Base-by-base conservation (phyloP, 1,140 invertebrate species). In the Formica exsecta region DNA sequence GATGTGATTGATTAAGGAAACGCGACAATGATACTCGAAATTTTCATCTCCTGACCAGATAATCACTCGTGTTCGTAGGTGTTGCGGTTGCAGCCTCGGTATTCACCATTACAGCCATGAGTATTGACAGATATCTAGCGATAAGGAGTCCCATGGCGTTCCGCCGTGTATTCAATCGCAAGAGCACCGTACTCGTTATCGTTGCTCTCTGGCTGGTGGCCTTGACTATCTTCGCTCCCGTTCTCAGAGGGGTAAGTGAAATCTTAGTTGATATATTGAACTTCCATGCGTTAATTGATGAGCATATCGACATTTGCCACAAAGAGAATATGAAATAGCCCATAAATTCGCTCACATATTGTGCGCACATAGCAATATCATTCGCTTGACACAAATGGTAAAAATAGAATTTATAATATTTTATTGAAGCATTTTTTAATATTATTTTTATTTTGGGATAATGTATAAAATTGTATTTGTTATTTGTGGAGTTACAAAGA, bases 51-150 rank as follows among this genome's bases (percentile, higher is more conserved):
- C 2, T 19, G 41, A 64, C n/a, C 19, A 7, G 0, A 36, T 73
- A 85, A 87, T 25, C 9, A 22, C 16, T 36, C 36, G 3, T 81
- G 62, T 71, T 81, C 25, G 25, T 94, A 98, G 97, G 97, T 59
- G 97, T 98, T 8, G 96, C 97, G 11, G 97, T 98, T 1, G 96
- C 97, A 1, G 97, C 97, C 2, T 97, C 97, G 86, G 96, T 98
- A 38, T 97, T 97, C 93, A 98, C 97, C 1, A 97, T 98, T 79
- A 97, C 97, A 0, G 97, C 97, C 0, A 97, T 98, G 96, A 97
- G 97, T 51, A 95, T 98, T 29, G 97, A 98, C 92, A 95, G 97
- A 48, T 97, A 97, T 90, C 92, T 98, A 61, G 97, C 97, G 8
- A 98, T 98, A 87, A 96, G 97, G 59, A 97, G 97, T 92, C 97